Conservation (phyloP, 2,113 vertebrate species). For the Macaca mulatta region DNA sequence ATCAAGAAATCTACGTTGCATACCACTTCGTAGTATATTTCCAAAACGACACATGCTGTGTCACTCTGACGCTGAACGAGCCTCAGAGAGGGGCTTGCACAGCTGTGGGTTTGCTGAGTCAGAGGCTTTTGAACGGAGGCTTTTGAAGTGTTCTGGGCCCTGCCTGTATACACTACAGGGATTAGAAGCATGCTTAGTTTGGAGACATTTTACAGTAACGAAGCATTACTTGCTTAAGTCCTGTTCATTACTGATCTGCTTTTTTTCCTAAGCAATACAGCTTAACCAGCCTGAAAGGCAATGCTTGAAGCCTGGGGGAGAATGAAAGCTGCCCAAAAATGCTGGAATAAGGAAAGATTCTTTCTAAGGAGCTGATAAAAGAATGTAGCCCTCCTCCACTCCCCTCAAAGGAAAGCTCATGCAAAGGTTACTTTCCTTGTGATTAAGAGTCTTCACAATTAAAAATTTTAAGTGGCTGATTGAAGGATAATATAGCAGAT, state of each 20-base stretch:
- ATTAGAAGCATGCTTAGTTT: not conserved
- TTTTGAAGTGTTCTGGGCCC: not conserved
- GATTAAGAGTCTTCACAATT: conserved; percentile 70
- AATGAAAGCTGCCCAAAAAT: not conserved
- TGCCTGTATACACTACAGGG: not conserved
- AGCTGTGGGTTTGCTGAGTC: not conserved
- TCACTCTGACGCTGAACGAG: not conserved
- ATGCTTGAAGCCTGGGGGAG: not conserved
- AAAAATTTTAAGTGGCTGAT: conserved; percentile 67
- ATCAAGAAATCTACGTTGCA: not conserved
- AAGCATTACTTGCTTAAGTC: not conserved
- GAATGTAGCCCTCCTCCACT: not conserved
- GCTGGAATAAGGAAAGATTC: conserved; percentile 9
- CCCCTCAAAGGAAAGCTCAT: not conserved
- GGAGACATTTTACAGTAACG: not conserved
- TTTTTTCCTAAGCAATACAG: not conserved
- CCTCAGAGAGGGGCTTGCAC: not conserved
- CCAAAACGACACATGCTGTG: not conserved
- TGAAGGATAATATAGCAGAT: conserved; percentile 66
- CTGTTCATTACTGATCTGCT: not conserved
- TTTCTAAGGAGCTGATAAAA: not conserved
- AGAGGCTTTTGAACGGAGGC: not conserved
- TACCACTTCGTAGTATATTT: not conserved
- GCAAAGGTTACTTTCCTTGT: conserved; percentile 54
- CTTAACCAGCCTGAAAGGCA: conserved; percentile 1